Percentiles rank a stretch among this genome's conserved stretches.
phyloP scores from a whole-genome alignment of 2,888 invertebrate genomes.

The Drosophila ochracea region DNA sequence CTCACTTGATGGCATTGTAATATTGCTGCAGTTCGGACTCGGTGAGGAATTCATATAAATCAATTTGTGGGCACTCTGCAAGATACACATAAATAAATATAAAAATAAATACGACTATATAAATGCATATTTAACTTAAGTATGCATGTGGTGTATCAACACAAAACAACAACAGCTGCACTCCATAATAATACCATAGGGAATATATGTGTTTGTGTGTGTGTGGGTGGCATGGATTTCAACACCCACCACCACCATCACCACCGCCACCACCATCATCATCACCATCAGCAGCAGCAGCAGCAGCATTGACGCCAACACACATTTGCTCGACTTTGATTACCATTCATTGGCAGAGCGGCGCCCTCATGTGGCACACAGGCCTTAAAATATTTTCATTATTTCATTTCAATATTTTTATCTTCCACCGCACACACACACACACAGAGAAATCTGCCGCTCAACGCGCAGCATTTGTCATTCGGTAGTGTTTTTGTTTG shows the following conservation, averaged over 20 bases:
- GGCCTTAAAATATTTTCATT: slow-evolving; percentile 53
- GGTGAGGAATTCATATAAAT: slow-evolving; percentile 94
- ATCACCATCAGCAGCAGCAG: neutral
- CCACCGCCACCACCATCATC: slow-evolving; percentile 9
- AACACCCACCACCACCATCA: slow-evolving; percentile 37
- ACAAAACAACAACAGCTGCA: slow-evolving; percentile 58
- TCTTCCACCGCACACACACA: slow-evolving; percentile 39
- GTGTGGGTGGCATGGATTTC: slow-evolving; percentile 54
- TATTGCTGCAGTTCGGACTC: slow-evolving; percentile 98
- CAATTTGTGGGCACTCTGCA: slow-evolving; percentile 85
- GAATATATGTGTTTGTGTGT: slow-evolving; percentile 1
- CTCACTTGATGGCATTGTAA: slow-evolving; percentile 91
- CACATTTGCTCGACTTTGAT: slow-evolving; percentile 55
- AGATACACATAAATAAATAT: slow-evolving; percentile 44
- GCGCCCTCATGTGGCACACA: slow-evolving; percentile 51
- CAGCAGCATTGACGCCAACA: slow-evolving; percentile 48
- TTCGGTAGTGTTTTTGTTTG: slow-evolving; percentile 57
- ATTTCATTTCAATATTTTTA: slow-evolving; percentile 52
- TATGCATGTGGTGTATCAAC: slow-evolving; percentile 48
- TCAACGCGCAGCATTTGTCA: slow-evolving; percentile 66
- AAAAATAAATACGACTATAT: slow-evolving; percentile 64
- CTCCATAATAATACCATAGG: slow-evolving; percentile 41
- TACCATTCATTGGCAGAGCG: slow-evolving; percentile 36
- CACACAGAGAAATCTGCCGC: slow-evolving; percentile 42
- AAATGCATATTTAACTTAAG: slow-evolving; percentile 62